Evolutionary conservation across 2,113 vertebrate genomes (phyloP), one percentile per base, ranked within the genome.

Genomic region (Saguinus imperator): DNA sequence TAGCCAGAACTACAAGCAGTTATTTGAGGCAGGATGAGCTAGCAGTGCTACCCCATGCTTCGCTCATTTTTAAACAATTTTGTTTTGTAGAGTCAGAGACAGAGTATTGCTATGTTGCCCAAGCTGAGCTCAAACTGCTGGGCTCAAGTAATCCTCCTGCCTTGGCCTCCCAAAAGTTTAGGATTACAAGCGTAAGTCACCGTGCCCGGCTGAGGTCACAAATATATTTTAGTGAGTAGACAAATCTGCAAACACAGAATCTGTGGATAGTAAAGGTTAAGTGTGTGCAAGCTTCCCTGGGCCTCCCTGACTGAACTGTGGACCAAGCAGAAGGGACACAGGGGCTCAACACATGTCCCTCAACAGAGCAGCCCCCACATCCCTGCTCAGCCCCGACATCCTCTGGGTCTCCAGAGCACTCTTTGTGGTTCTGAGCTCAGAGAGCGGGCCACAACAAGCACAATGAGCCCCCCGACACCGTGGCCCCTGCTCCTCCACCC

Each of bases 261-360:
- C 32, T 23, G 37, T n/a, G 55, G 88, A 35, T n/a, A 37, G 13
- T 29, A 20, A 57, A 50, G 32, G 72, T 0, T 0, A 1, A 58
- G 27, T 52, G 21, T 55, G 4, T 6, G 20, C 2, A n/a, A 11
- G 48, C 37, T n/a, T 4, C 52, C 61, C 76, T 5, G 4, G 29
- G 50, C 37, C 25, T 58, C 35, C 1, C 1, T n/a, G 79, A 50
- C 27, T 6, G 80, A 43, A 37, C 2, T 1, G 0, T 0, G 50
- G 45, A 37, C 50, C 57, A 8, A 25, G 10, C 32, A 57, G 43
- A 57, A 76, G 79, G 43, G 16, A 66, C 18, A 48, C 25, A 23
- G 18, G 21, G 37, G 37, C 11, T 75, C 37, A 6, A 43, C 37
- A 37, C 32, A n/a, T 0, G 4, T 1, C 32, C 91, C 37, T 45